Evolutionary conservation across 2,888 invertebrate genomes (phyloP).

Genomic region (Orthosia gothica): DNA sequence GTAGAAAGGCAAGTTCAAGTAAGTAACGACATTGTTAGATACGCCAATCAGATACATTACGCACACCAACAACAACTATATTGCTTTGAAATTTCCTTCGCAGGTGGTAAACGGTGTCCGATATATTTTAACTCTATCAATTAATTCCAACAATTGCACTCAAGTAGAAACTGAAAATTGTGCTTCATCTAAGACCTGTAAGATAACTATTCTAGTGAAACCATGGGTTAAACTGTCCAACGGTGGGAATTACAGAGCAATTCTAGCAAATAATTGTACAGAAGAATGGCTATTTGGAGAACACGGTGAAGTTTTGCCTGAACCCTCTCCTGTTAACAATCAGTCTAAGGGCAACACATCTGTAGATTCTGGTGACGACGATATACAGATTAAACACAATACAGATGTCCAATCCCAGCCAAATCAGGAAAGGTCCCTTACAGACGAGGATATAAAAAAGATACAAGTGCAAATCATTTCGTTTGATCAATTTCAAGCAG

Average conservation of each 20-base stretch:
- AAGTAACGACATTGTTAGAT: conserved; percentile 47
- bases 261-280: conserved; percentile 93
- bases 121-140: conserved; percentile 90
- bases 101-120: conserved; percentile 92
- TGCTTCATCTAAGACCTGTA: conserved; percentile 88
- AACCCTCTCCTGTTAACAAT: conserved; percentile 63
- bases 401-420: conserved; percentile 78
- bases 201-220: conserved; percentile 92
- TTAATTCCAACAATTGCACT: conserved; percentile 88
- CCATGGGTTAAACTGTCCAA: conserved; percentile 92
- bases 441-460: conserved; percentile 80
- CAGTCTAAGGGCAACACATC: conserved; percentile 66
- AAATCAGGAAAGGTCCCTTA: conserved; percentile 75
- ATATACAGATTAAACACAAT: conserved; percentile 79
- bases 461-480: conserved; percentile 87
- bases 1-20: conserved; percentile 92
- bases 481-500: conserved; percentile 62
- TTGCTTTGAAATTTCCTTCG: conserved; percentile 62
- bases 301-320: conserved; percentile 79
- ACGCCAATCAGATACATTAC: not conserved
- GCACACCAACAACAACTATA: conserved; percentile 20
- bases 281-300: conserved; percentile 89
- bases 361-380: conserved; percentile 75
- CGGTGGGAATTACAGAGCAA: conserved; percentile 92
- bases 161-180: conserved; percentile 75